Evolutionary conservation across 2,888 invertebrate species (phyloP).

Genomic region (Heliconius cydno): DNA sequence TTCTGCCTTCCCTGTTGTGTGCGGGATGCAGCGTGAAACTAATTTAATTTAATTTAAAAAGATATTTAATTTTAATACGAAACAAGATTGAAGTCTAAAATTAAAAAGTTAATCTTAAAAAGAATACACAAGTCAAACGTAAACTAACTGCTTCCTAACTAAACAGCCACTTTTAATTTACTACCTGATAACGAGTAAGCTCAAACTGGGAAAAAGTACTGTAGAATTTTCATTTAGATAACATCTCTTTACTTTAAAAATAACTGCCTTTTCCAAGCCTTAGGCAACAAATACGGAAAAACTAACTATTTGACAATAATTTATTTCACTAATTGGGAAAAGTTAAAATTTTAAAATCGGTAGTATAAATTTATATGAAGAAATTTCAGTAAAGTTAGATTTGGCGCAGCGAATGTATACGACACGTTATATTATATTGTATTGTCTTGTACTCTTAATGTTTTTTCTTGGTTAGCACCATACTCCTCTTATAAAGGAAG

Average conservation of each 20-base stretch:
- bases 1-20: no score
- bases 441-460: no score
- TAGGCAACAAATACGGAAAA: neutral
- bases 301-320: slow-evolving; percentile 4
- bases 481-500: no score
- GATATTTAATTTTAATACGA: no score
- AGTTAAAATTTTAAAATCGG: neutral
- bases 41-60: neutral
- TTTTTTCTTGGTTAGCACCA: no score
- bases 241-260: slow-evolving; percentile 18
- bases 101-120: neutral
- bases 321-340: slow-evolving; percentile 2
- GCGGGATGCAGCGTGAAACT: no score
- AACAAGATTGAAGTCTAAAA: neutral
- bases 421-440: no score
- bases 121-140: neutral
- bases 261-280: neutral
- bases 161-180: slow-evolving; percentile 10
- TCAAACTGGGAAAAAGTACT: slow-evolving; percentile 14
- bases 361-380: neutral
- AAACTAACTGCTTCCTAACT: slow-evolving; percentile 4
- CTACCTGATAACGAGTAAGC: slow-evolving; percentile 6
- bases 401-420: neutral
- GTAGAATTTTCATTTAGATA: slow-evolving; percentile 25
- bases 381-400: neutral